A percentile compares a stretch with the other conserved stretches of the same genome.
Evolutionary conservation across 2,888 invertebrate species (phyloP).

Genomic region (Cynaeus angustus): DNA sequence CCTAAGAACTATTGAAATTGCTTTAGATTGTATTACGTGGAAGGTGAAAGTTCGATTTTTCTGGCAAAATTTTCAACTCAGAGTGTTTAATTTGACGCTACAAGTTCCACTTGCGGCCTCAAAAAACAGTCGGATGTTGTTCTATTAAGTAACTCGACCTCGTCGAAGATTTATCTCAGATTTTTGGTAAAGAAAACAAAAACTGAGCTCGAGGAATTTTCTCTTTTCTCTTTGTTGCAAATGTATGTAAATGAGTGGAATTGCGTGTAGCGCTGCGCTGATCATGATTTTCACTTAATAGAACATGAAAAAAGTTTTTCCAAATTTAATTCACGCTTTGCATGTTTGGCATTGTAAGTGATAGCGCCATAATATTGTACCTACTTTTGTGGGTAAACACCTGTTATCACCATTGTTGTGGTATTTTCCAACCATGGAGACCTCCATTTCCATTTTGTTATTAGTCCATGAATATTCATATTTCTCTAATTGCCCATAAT

Average conservation of each 20-base stretch:
- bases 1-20: conserved; percentile 14
- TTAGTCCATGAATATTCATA: background rate
- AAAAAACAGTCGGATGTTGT: background rate
- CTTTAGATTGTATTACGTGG: conserved; percentile 9
- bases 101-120: background rate
- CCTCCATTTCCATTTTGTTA: no score
- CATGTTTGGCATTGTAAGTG: no score
- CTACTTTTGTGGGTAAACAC: no score
- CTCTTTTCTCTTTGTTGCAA: background rate
- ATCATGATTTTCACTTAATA: no score
- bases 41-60: conserved; percentile 31
- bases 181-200: background rate
- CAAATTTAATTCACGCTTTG: no score
- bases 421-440: no score
- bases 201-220: background rate
- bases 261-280: background rate
- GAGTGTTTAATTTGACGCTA: no score
- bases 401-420: no score
- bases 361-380: no score
- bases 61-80: conserved; percentile 9
- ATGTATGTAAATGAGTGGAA: background rate
- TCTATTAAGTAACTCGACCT: conserved; percentile 1
- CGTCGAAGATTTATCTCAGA: conserved; percentile 1
- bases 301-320: no score
- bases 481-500: background rate